Evolutionary conservation across 2,113 vertebrate species (phyloP).

Genomic region (Corythaeola cristata): DNA sequence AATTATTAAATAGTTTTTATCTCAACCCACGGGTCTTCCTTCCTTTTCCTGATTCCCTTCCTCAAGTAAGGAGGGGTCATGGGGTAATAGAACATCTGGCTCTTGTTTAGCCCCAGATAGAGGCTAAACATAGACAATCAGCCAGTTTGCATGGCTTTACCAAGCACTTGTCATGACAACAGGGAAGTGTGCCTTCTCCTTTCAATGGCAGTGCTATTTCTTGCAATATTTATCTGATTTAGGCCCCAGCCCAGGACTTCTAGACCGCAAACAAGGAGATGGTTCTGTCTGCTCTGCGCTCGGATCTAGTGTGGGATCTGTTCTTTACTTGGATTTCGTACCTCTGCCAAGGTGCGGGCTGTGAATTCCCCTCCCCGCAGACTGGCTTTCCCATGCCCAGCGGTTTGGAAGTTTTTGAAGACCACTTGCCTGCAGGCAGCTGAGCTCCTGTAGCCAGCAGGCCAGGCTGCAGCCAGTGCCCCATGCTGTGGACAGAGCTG

Average conservation of each 20-base stretch:
- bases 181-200: not conserved
- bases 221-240: not conserved
- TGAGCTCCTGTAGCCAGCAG: not conserved
- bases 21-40: no score
- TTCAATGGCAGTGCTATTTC: not conserved
- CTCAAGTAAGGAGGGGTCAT: no score
- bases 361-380: not conserved
- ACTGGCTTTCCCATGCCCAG: rapidly evolving
- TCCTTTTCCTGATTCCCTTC: no score
- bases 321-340: not conserved
- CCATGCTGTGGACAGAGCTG: rapidly evolving
- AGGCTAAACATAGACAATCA: no score
- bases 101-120: no score
- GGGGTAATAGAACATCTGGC: no score
- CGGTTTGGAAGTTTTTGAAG: not conserved
- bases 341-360: not conserved
- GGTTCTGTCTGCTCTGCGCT: not conserved
- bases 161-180: not conserved
- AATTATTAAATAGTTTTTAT: no score
- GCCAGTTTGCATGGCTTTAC: not conserved
- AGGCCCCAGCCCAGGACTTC: not conserved
- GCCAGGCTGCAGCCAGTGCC: not conserved
- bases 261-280: not conserved
- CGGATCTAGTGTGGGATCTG: not conserved
- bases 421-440: not conserved